Conservation (phyloP, 2,888 invertebrate genomes). For the Eupeodes latifasciatus region DNA sequence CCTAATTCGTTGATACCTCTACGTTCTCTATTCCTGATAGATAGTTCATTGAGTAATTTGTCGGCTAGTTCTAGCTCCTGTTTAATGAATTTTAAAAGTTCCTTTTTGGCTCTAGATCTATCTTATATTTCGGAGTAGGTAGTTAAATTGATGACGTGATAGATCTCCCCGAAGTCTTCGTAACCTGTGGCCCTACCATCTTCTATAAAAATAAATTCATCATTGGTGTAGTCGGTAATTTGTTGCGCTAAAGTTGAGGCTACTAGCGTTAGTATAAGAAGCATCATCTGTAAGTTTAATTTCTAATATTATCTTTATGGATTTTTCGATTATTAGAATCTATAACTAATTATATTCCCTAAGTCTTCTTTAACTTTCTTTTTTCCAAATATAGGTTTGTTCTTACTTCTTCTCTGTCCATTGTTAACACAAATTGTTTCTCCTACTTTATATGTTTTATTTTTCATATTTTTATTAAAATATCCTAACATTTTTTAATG, state of each 20-base stretch:
- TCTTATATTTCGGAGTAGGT: constrained; percentile 8
- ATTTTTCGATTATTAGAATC: no score
- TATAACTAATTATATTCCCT: not conserved
- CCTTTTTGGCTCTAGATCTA: not conserved
- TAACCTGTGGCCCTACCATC: constrained; percentile 8
- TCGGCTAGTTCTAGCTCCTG: not conserved
- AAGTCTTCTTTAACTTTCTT: not conserved
- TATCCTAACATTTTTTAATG: constrained; percentile 22
- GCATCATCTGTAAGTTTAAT: not conserved
- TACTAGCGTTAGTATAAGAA: constrained; percentile 5
- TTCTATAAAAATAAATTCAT: constrained; percentile 13
- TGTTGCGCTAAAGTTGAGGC: not conserved
- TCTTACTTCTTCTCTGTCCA: constrained; percentile 15
- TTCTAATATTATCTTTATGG: no score
- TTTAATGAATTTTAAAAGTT: no score
- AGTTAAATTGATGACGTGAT: not conserved
- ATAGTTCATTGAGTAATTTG: not conserved
- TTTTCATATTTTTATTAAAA: constrained; percentile 31
- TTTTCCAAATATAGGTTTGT: not conserved
- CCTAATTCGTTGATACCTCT: not conserved
- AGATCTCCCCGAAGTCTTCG: not conserved
- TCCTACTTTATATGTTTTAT: constrained; percentile 25
- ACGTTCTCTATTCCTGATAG: not conserved
- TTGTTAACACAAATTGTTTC: constrained; percentile 29
- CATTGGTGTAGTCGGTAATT: not conserved